Conservation (phyloP, 2,113 vertebrate species). For the Toxostoma redivivum region DNA sequence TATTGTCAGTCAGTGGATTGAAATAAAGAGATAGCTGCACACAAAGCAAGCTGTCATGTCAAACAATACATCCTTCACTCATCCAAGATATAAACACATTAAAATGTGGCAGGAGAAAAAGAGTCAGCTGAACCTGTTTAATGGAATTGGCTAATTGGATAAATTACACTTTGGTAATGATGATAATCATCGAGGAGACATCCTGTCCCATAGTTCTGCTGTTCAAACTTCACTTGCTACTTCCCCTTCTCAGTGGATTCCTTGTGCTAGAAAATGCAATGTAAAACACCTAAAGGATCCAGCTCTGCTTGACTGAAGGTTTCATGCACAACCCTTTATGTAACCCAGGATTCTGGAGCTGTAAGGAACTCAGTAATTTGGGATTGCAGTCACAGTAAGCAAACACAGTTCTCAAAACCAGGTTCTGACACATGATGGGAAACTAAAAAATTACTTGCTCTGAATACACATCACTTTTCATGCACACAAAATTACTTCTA, state of each 20-base stretch:
- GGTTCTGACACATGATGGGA: neutral
- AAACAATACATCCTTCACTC: slow-evolving; percentile 49
- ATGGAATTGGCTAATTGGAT: slow-evolving; percentile 67
- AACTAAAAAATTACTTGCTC: neutral
- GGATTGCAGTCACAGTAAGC: neutral
- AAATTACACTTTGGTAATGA: slow-evolving; percentile 60
- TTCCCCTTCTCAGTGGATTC: neutral
- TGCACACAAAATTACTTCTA: neutral
- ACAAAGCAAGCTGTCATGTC: slow-evolving; percentile 39
- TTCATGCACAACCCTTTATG: neutral
- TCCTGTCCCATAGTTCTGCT: neutral
- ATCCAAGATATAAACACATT: slow-evolving; percentile 37
- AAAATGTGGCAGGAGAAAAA: slow-evolving; percentile 46
- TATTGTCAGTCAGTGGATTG: slow-evolving; percentile 53
- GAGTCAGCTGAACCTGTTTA: slow-evolving; percentile 38
- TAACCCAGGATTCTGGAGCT: neutral
- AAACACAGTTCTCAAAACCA: neutral
- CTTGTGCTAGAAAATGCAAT: neutral
- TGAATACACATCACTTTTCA: neutral
- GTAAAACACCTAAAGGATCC: neutral
- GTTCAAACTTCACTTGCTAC: neutral
- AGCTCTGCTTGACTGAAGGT: neutral
- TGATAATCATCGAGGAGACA: slow-evolving; percentile 29
- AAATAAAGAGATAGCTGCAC: slow-evolving; percentile 40
- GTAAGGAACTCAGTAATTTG: neutral